phyloP scores from a whole-genome alignment of 2,888 invertebrate species.

The Lutraria lutraria region DNA sequence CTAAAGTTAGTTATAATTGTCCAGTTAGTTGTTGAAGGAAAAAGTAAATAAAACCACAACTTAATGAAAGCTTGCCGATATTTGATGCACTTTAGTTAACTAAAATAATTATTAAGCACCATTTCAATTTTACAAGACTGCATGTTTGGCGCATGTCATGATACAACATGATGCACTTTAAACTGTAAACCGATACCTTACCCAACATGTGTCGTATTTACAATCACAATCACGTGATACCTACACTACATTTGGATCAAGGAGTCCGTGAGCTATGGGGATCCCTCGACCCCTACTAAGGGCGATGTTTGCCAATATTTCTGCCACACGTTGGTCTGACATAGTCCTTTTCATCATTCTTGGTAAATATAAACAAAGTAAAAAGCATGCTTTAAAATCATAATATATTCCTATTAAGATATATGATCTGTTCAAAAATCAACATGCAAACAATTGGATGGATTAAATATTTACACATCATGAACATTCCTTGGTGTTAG shows the following conservation, averaged over 20 bases:
- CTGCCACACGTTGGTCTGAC: conserved; percentile 79
- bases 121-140: too few species aligned
- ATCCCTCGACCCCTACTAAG: conserved; percentile 72
- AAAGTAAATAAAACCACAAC: too few species aligned
- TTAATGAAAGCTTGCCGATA: too few species aligned
- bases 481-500: not conserved
- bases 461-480: not conserved
- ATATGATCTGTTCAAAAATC: not conserved
- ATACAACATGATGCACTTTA: not conserved
- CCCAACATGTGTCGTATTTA: not conserved
- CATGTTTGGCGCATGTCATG: not conserved
- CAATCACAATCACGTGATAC: conserved; percentile 57
- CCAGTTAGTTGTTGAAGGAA: too few species aligned
- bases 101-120: too few species aligned
- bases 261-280: conserved; percentile 72
- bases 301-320: conserved; percentile 78
- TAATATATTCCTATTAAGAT: not conserved
- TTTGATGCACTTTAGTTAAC: too few species aligned
- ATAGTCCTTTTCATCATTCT: conserved; percentile 75
- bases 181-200: not conserved
- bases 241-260: conserved; percentile 76
- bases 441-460: not conserved
- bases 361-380: conserved; percentile 37
- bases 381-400: conserved; percentile 19
- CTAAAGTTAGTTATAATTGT: too few species aligned